Evolutionary conservation across 2,797 vertebrate genomes (phyloP).

Genomic region (Halcyon chelicuti): DNA sequence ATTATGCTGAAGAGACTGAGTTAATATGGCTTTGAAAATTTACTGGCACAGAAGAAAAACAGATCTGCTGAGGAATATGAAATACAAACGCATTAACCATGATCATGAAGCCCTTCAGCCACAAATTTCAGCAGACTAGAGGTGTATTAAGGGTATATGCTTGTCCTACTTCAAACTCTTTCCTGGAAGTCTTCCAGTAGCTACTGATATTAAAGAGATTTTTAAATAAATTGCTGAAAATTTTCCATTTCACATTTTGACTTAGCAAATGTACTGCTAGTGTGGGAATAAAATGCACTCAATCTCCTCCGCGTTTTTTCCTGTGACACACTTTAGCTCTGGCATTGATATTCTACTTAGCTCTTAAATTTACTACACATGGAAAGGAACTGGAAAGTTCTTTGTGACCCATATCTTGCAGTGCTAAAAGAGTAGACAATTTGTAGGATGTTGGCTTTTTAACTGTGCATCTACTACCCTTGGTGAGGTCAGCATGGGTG

Average conservation of each 20-base stretch:
- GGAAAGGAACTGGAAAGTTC: background rate
- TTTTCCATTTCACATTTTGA: background rate
- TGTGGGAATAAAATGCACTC: background rate
- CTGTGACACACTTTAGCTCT: background rate
- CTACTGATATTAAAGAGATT: background rate
- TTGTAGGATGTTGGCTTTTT: background rate
- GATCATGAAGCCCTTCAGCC: background rate
- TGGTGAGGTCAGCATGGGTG: background rate
- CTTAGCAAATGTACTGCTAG: background rate
- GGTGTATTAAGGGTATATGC: background rate
- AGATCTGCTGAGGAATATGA: background rate
- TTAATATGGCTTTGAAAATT: background rate
- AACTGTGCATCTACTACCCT: background rate
- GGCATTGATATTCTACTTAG: background rate
- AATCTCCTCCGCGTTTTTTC: background rate
- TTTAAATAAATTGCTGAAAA: background rate
- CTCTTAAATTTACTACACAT: background rate
- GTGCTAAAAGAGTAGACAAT: background rate
- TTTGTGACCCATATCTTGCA: background rate
- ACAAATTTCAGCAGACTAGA: background rate
- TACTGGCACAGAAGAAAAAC: accelerated
- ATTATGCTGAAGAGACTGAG: background rate
- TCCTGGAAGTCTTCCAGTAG: background rate
- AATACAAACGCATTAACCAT: background rate
- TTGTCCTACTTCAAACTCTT: background rate